phyloP scores from a whole-genome alignment of 2,113 vertebrate genomes.

The Pygoscelis antarcticus region DNA sequence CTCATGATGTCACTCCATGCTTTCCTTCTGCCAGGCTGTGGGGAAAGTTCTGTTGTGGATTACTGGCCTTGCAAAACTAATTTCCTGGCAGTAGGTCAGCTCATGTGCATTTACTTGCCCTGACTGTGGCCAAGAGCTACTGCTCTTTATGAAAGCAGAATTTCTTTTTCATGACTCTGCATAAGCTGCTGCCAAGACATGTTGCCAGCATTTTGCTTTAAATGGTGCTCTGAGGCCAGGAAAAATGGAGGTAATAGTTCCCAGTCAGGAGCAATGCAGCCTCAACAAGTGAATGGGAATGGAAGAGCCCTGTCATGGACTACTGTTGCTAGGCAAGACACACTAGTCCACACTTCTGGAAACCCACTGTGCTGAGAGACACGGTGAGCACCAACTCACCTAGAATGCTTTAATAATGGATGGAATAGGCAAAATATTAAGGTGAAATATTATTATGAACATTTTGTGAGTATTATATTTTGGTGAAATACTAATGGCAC shows the following conservation, averaged over 20 bases:
- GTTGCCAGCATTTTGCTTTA: not conserved
- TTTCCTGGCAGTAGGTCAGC: not conserved
- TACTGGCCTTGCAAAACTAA: not conserved
- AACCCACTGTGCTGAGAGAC: rapidly evolving
- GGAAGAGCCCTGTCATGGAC: not conserved
- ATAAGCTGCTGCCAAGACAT: not conserved
- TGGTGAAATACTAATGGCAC: not conserved
- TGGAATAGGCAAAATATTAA: not conserved
- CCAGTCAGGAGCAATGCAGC: not conserved
- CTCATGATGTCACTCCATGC: rapidly evolving
- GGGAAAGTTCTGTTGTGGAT: not conserved
- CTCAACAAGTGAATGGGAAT: not conserved
- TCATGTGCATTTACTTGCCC: not conserved
- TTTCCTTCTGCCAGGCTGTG: not conserved
- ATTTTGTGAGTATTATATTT: not conserved
- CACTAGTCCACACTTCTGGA: not conserved
- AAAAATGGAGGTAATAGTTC: not conserved
- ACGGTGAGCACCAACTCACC: not conserved
- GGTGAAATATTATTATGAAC: not conserved
- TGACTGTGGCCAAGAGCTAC: not conserved
- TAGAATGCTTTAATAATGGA: not conserved
- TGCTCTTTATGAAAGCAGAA: not conserved
- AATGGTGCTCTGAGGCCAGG: not conserved
- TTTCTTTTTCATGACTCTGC: not conserved
- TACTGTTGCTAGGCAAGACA: not conserved